These are phyloP conservation scores for Hippopotamyrus pictus DNA, from an alignment of 2,797 vertebrate genomes.

Conservation along the genomic window DNA sequence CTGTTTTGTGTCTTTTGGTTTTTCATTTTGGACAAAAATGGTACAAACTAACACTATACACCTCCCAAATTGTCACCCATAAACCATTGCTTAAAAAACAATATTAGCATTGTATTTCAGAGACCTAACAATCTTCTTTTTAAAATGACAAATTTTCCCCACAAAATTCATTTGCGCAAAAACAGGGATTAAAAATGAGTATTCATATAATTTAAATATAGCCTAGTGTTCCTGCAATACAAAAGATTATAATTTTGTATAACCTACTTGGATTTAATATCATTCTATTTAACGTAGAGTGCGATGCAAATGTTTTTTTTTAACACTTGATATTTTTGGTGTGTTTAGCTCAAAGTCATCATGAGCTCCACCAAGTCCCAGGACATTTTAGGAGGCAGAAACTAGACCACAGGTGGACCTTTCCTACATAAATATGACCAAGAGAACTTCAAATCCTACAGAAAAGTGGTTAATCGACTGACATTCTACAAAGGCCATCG, in stretches of 20 bases:
- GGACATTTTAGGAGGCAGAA: not conserved
- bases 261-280: not conserved
- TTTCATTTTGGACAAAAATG: not conserved
- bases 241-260: not conserved
- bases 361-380: not conserved
- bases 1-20: not conserved
- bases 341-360: not conserved
- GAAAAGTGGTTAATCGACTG: not conserved
- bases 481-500: not conserved
- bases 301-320: not conserved
- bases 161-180: not conserved
- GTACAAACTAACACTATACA: not conserved
- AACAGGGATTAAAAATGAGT: not conserved
- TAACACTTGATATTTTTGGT: not conserved
- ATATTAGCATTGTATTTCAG: not conserved
- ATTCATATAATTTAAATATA: not conserved
- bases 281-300: not conserved
- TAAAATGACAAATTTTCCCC: not conserved
- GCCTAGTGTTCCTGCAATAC: not conserved
- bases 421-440: not conserved
- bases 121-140: not conserved
- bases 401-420: not conserved
- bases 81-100: not conserved
- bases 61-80: not conserved
- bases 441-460: not conserved